Base-by-base conservation (phyloP, 53 echinoderm and acorn worm genomes). In the Henricia sp. region DNA sequence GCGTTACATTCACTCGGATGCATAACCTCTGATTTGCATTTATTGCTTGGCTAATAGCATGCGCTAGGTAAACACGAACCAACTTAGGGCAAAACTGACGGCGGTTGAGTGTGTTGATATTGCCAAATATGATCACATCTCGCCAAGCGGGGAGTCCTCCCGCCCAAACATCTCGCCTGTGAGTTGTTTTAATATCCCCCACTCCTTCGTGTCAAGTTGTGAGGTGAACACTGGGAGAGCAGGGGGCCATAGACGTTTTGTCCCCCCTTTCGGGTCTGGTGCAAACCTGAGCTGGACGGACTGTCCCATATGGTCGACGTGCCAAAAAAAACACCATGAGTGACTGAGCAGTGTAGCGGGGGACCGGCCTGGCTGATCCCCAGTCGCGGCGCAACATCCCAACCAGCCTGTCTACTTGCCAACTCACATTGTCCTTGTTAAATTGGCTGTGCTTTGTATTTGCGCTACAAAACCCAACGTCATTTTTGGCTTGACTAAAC, bases 301-400 rank as follows among this genome's bases (percentile, higher is more conserved):
- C 63, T 63, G 80, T 62, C 63, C 63, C 80, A 80, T 80, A 80
- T 80, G 80, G 80, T 63, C 43, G 35, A 80, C 80, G 63, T 63
- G 80, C 80, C 46, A 80, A 80, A 64, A 80, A 80, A 80, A 80
- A 80, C 80, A 80, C 80, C 43, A n/a, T 63, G 50, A 80, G 80
- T 80, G 80, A 80, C 70, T 70, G 70, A 23, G 70, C 43, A 44
- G 13, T 25, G 70, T 10, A 46, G 25, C 46, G 8, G 5, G 76
- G 59, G 57, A 76, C 26, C 29, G 16, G 56, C 48, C 63, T 32
- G 44, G 70, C 48, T 24, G 64, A 21, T 63, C 80, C 64, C 80
- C 48, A 17, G 80, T 80, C 80, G 80, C 50, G 32, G 28, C 43
- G 23, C 19, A 36, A 64, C 80, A 80, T 80, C 63, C 20, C 42